These are phyloP conservation scores for Strix aluco DNA, from an alignment of 2,113 vertebrate species.

Conservation along the genomic window DNA sequence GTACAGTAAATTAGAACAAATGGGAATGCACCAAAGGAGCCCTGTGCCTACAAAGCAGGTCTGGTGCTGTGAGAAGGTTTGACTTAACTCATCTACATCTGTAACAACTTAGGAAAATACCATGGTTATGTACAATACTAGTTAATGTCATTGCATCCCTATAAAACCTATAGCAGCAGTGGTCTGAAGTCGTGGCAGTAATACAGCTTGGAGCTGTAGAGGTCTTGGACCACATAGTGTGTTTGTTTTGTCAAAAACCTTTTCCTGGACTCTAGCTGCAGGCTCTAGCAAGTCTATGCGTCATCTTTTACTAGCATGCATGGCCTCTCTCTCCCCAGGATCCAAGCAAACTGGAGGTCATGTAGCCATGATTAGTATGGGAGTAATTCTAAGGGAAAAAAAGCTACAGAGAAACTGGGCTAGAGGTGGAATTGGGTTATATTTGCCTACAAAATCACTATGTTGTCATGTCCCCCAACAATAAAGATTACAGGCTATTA, in stretches of 20 bases:
- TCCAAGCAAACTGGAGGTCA: neutral
- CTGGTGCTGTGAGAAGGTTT: neutral
- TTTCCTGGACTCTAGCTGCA: neutral
- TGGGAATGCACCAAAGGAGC: neutral
- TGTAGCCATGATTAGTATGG: neutral
- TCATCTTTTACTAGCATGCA: neutral
- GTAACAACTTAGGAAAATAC: neutral
- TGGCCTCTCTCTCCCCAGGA: neutral
- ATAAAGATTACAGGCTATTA: neutral
- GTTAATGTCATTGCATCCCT: neutral
- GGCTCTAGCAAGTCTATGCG: rapidly evolving
- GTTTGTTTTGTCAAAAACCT: neutral
- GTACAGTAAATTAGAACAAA: neutral
- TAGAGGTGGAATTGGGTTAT: neutral
- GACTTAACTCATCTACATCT: neutral
- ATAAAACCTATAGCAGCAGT: neutral
- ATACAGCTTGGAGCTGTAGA: neutral
- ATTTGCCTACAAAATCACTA: neutral
- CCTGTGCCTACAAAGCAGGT: neutral
- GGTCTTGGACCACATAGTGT: neutral
- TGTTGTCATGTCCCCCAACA: neutral
- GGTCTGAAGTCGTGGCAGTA: neutral
- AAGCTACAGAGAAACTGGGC: neutral
- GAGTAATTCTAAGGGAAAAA: neutral
- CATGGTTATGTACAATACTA: rapidly evolving